phyloP scores from a whole-genome alignment of 2,113 vertebrate genomes.

The Solea senegalensis region DNA sequence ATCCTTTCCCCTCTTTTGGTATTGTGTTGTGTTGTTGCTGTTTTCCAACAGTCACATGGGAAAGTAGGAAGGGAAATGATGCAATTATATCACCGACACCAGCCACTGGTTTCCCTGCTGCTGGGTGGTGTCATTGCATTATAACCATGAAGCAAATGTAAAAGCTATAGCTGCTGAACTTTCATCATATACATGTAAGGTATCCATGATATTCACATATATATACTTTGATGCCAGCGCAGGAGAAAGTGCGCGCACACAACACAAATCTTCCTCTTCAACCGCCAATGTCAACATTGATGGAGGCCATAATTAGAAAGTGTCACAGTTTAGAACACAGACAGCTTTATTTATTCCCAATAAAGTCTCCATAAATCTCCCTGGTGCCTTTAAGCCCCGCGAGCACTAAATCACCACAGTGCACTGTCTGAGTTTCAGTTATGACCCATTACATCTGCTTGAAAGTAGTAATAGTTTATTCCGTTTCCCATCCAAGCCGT shows the following conservation, averaged over 20 bases:
- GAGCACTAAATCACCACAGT: conserved; percentile 44
- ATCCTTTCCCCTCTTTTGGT: no score
- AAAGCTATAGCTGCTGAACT: not conserved
- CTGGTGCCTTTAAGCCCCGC: conserved; percentile 31
- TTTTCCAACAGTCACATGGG: not conserved
- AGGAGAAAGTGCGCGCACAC: not conserved
- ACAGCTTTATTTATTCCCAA: conserved; percentile 53
- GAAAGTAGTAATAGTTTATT: conserved; percentile 38
- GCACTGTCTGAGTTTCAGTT: conserved; percentile 36
- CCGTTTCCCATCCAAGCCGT: not conserved
- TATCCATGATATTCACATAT: not conserved
- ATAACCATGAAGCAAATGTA: conserved; percentile 9
- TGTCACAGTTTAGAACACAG: conserved; percentile 34
- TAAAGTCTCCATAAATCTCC: conserved; percentile 55
- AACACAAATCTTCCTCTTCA: conserved; percentile 26
- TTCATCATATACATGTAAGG: not conserved
- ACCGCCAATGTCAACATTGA: conserved; percentile 33
- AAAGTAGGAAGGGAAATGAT: not conserved
- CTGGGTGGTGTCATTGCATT: not conserved
- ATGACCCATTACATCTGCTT: conserved; percentile 56
- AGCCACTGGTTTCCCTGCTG: conserved; percentile 8
- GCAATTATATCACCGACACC: not conserved
- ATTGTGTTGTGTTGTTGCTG: no score
- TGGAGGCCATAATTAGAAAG: conserved; percentile 48
- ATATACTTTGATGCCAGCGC: not conserved